Base-by-base conservation (phyloP, 2,797 vertebrate species). In the Typhlichthys eigenmanni region DNA sequence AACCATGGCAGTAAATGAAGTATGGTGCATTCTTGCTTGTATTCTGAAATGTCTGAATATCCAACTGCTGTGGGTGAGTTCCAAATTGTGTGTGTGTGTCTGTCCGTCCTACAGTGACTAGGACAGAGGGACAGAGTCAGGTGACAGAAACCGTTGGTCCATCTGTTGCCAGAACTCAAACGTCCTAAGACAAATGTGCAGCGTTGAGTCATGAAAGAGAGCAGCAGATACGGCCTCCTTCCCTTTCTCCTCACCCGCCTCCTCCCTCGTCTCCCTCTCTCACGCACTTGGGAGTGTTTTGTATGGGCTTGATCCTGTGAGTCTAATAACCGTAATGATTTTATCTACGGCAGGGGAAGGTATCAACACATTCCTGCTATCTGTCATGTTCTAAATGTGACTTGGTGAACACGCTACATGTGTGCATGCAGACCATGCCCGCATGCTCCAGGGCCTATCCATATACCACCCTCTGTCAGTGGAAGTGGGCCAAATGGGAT, bases 101-200 rank as follows among this genome's bases (percentile, higher is more conserved):
- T 64, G 58, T 47, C 16, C 50, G 52, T 14, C 46, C 52, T 3
- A 7, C 38, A 53, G 65, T 62, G 64, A 52, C 57, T 51, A 47
- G 68, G 48, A 56, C 62, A 68, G 61, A 74, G 49, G 2, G 80
- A 61, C 32, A 4, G 85, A 71, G 86, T 91, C 85, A 82, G 84
- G 85, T 91, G 90, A 86, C 88, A 72, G 68, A 77, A 82, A 78
- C 83, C 73, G 87, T 90, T 90, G 77, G 81, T 58, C 84, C 91
- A 92, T 90, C 90, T 92, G 92, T 88, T 88, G 74, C 76, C 67
- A 83, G 55, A 77, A 78, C 84, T 91, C 88, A 90, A 82, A 80
- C 71, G 85, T 69, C 62, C 78, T 67, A 59, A n/a, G 82, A 85
- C 81, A 85, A 55, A 75, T 80, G 67, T 74, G 81, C 78, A 13